These are phyloP conservation scores for Syrista parreyssii DNA, from an alignment of 2,888 invertebrate species.

Conservation along the genomic window DNA sequence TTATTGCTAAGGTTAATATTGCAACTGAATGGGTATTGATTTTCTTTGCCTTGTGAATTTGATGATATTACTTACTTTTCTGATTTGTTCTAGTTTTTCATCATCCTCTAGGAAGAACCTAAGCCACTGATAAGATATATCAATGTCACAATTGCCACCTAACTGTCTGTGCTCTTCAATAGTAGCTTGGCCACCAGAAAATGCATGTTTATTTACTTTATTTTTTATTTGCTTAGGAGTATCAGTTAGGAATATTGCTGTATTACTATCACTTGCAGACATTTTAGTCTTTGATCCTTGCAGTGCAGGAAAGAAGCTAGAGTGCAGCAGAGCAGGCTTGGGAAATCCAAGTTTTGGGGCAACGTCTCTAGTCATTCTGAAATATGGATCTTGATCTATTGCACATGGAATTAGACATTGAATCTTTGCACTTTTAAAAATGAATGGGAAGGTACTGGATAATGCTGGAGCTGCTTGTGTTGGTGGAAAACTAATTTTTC, in stretches of 20 bases:
- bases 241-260: slow-evolving; percentile 95
- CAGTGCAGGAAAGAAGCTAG: slow-evolving; percentile 90
- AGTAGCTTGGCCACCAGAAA: slow-evolving; percentile 94
- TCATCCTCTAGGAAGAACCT: slow-evolving; percentile 97
- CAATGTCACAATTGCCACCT: slow-evolving; percentile 97
- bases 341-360: slow-evolving; percentile 88
- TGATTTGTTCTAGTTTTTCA: slow-evolving; percentile 80
- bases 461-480: slow-evolving; percentile 96
- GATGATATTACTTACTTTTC: slow-evolving; percentile 65
- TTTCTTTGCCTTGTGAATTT: not conserved
- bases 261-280: slow-evolving; percentile 95
- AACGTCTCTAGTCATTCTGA: slow-evolving; percentile 98
- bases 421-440: slow-evolving; percentile 84
- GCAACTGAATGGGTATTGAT: not conserved
- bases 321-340: slow-evolving; percentile 90
- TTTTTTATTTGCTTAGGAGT: slow-evolving; percentile 95
- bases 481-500: slow-evolving; percentile 96
- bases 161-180: slow-evolving; percentile 90
- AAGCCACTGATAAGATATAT: slow-evolving; percentile 95
- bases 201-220: slow-evolving; percentile 97
- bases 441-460: slow-evolving; percentile 89
- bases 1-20: not conserved
- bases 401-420: slow-evolving; percentile 95
- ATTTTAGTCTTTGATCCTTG: slow-evolving; percentile 99
- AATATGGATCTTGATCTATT: slow-evolving; percentile 99